These are phyloP conservation scores for Rosalia funebris DNA, from an alignment of 2,888 invertebrate genomes.

Conservation along the genomic window DNA sequence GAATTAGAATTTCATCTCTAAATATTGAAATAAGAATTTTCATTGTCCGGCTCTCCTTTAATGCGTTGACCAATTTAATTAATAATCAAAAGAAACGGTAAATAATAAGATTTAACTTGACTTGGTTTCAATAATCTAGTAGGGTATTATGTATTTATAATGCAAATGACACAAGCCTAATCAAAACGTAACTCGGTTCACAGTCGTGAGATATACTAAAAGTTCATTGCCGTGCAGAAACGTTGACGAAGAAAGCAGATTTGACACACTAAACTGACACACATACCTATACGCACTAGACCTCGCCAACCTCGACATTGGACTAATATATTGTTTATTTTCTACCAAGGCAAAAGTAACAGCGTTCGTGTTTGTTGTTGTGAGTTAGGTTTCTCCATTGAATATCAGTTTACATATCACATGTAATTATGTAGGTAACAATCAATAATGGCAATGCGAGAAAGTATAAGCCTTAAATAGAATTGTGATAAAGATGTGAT, in stretches of 20 bases:
- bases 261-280: constrained; percentile 27
- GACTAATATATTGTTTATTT: constrained; percentile 8
- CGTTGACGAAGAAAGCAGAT: constrained; percentile 11
- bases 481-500: too few species aligned
- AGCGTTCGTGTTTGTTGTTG: too few species aligned
- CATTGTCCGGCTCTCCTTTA: too few species aligned
- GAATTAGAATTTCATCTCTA: too few species aligned
- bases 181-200: constrained; percentile 5
- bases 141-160: background rate
- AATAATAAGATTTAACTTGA: background rate
- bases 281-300: constrained; percentile 13
- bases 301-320: constrained; percentile 2
- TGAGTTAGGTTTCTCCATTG: too few species aligned
- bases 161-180: constrained; percentile 3
- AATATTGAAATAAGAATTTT: too few species aligned
- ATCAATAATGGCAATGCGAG: too few species aligned
- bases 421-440: too few species aligned
- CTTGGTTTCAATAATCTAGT: background rate
- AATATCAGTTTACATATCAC: too few species aligned
- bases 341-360: background rate
- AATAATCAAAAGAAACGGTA: background rate
- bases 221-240: constrained; percentile 19
- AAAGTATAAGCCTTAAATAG: too few species aligned
- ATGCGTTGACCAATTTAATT: background rate
- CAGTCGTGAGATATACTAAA: background rate